Evolutionary conservation across 1,140 invertebrate genomes (phyloP).

Genomic region (Trialeurodes vaporariorum): DNA sequence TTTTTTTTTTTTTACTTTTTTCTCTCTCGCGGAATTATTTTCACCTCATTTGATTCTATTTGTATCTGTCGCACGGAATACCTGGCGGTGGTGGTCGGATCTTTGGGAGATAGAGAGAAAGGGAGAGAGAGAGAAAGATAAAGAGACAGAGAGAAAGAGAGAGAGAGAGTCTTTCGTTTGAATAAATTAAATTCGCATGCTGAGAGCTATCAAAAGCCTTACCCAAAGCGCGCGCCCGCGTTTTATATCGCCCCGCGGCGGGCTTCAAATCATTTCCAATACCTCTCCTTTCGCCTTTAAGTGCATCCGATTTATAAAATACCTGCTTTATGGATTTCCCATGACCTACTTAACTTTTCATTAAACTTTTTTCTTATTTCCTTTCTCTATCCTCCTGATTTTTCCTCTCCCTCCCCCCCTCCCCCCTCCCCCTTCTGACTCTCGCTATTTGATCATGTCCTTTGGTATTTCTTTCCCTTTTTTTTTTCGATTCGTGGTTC

Average conservation of each 20-base stretch:
- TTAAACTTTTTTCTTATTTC: not conserved
- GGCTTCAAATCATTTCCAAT: not conserved
- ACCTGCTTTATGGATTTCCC: not conserved
- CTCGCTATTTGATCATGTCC: too few species aligned
- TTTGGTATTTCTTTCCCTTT: not conserved
- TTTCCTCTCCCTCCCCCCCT: too few species aligned
- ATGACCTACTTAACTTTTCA: not conserved
- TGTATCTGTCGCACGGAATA: not conserved
- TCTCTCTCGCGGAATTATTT: not conserved
- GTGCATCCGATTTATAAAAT: not conserved
- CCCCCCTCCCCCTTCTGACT: too few species aligned
- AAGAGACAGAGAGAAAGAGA: too few species aligned
- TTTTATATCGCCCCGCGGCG: too few species aligned
- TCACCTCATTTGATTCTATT: not conserved
- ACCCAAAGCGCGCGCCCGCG: not conserved
- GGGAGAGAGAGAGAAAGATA: too few species aligned
- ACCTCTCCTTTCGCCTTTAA: too few species aligned
- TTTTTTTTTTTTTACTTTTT: not conserved
- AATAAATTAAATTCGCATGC: conserved; percentile 1
- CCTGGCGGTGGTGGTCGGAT: too few species aligned
- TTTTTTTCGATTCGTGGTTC: not conserved
- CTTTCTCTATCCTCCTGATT: too few species aligned
- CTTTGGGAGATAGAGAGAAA: too few species aligned
- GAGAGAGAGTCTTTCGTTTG: not conserved
- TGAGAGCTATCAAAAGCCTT: not conserved